These are phyloP conservation scores for Eupelmus urozonus DNA, from an alignment of 2,888 invertebrate species.

Conservation along the genomic window DNA sequence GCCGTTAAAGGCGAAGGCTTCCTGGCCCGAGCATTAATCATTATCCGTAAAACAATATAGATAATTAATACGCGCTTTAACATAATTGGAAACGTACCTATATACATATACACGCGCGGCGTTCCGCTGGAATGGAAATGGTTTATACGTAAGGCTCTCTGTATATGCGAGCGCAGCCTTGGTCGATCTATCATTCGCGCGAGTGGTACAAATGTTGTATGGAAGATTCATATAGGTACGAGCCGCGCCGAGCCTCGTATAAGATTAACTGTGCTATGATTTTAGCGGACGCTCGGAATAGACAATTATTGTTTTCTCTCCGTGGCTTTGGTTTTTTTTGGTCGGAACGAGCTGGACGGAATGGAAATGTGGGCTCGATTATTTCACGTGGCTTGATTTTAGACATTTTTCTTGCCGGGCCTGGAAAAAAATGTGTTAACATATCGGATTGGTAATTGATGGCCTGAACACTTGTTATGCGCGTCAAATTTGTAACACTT, in stretches of 20 bases:
- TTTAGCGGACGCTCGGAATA: slow-evolving; percentile 20
- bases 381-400: too few species aligned
- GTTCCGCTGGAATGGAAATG: slow-evolving; percentile 64
- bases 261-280: slow-evolving; percentile 56
- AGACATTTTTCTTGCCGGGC: too few species aligned
- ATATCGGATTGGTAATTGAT: too few species aligned
- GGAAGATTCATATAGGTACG: slow-evolving; percentile 49
- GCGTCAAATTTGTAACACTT: too few species aligned
- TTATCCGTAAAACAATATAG: slow-evolving; percentile 69
- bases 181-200: slow-evolving; percentile 68
- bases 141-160: slow-evolving; percentile 13
- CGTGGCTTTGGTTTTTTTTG: background rate
- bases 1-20: slow-evolving; percentile 78
- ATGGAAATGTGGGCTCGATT: too few species aligned
- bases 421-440: too few species aligned
- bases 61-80: slow-evolving; percentile 72
- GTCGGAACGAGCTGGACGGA: too few species aligned
- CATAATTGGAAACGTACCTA: slow-evolving; percentile 67
- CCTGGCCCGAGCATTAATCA: slow-evolving; percentile 78
- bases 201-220: slow-evolving; percentile 53
- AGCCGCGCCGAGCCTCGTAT: slow-evolving; percentile 26
- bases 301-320: slow-evolving; percentile 29
- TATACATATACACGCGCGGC: background rate
- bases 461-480: too few species aligned
- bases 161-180: background rate